Base-by-base conservation (phyloP, 2,888 invertebrate genomes). In the Trichogramma evanescens region DNA sequence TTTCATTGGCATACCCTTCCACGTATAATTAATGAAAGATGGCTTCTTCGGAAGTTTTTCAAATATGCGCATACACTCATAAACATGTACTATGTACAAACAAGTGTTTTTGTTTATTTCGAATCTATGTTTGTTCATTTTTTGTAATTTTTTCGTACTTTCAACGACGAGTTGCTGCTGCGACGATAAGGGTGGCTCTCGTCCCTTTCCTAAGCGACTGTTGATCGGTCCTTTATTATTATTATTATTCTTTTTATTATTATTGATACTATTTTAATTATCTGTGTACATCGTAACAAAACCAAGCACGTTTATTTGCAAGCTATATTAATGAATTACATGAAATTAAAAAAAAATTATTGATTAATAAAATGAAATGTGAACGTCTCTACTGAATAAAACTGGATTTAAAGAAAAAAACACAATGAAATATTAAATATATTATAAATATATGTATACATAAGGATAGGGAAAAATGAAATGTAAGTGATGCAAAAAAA, bases 321-420 rank as follows among this genome's bases (percentile, higher is more conserved):
- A 63, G 49, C 38, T 48, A 64, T 57, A 56, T 61, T 54, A 59
- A 48, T 48, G 48, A 48, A 48, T 48, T 48, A 48, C 6, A 13
- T 54, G 38, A 52, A 45, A 49, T 56, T n/a, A 13, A 62, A 40
- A 50, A 26, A 43, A 51, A n/a, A 9, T n/a, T 46, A 13, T 13
- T 10, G 13, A 48, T 48, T 10, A 48, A 48, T 13, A 10, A 48
- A 48, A 48, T 48, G 48, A 64, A 53, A 63, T 59, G 61, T 62
- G 56, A 61, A 66, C 64, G 63, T 64, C 64, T 63, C 60, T 65
- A 65, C 65, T 60, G 49, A 66, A 64, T 62, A 66, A 65, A 64
- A 63, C 26, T 26, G 26, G 26, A 26, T 26, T 26, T 26, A 26
- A 26, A 26, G 26, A 26, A 26, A 26, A 26, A 26, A 26, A 26